Evolutionary conservation across 2,888 invertebrate genomes (phyloP).

Genomic region (Parnassius mnemosyne): DNA sequence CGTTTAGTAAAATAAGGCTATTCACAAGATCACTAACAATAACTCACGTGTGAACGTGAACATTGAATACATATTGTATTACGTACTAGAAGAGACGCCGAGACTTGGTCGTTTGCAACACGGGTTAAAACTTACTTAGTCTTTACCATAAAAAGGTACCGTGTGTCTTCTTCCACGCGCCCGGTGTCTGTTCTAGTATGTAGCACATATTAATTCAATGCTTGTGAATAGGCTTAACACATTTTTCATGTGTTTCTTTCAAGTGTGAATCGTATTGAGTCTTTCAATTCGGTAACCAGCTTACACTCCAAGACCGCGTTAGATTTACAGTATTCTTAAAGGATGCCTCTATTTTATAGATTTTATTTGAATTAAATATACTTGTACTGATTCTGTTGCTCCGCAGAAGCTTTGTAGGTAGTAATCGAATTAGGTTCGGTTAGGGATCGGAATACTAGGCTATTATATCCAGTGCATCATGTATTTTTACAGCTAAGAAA

Average conservation of each 20-base stretch:
- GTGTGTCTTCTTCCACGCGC: too few species aligned
- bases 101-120: too few species aligned
- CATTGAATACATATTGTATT: too few species aligned
- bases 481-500: constrained; percentile 60
- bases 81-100: too few species aligned
- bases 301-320: constrained; percentile 53
- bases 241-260: background rate
- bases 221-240: too few species aligned
- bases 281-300: constrained; percentile 47
- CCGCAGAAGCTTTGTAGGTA: constrained; percentile 4
- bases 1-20: too few species aligned
- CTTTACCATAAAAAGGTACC: too few species aligned
- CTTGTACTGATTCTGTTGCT: constrained; percentile 14
- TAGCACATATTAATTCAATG: too few species aligned
- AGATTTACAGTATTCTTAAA: constrained; percentile 34
- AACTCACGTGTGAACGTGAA: too few species aligned
- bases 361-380: background rate
- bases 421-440: constrained; percentile 7
- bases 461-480: constrained; percentile 40
- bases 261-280: constrained; percentile 15
- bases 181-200: too few species aligned
- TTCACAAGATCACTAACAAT: too few species aligned
- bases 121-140: too few species aligned
- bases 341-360: constrained; percentile 10
- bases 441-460: constrained; percentile 27